Base-by-base conservation (phyloP, 1,140 invertebrate species). In the Bombus confusus region DNA sequence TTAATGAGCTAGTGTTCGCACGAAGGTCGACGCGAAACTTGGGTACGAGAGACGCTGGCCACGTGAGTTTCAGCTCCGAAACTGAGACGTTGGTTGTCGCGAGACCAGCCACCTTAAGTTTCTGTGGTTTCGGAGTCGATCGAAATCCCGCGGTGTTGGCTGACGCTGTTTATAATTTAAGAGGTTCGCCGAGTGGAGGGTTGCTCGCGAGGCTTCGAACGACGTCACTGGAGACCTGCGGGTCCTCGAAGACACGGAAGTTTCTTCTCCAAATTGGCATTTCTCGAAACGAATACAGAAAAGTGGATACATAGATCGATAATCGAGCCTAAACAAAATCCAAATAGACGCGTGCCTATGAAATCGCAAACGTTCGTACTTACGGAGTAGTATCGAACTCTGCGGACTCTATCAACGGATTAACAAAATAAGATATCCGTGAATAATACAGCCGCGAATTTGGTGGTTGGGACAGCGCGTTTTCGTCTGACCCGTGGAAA, bases 141-240 rank as follows among this genome's bases (percentile, higher is more conserved):
- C 88, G 74, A 90, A 92, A 85, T 86, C 77, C 85, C 83, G 72
- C 80, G 80, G 77, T 79, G 82, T 90, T 88, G 71, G 82, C 77
- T 78, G 83, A 88, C 89, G 86, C 80, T 93, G 92, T 93, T 93
- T 92, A 93, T 93, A 93, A 93, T 93, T 93, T 93, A 93, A 89
- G 74, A 81, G 86, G 83, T 83, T 91, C 80, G 62, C 69, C 52
- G 69, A 78, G 78, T 75, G 66, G 71, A 88, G 77, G 86, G 52
- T 79, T 52, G 77, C 75, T 84, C 31, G 22, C 52, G 69, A 66
- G 31, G 80, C 52, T 68, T 68, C 34, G 69, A 80, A 31, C 76
- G 81, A 90, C 76, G 79, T 76, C 52, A 68, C 9, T 62, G 25
- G 66, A 79, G 18, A 39, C 22, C 15, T 37, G 5, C 12, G 13